Percentiles rank a stretch among this genome's conserved stretches.
Evolutionary conservation across 2,888 invertebrate species (phyloP).

Genomic region (Synergus itoensis): DNA sequence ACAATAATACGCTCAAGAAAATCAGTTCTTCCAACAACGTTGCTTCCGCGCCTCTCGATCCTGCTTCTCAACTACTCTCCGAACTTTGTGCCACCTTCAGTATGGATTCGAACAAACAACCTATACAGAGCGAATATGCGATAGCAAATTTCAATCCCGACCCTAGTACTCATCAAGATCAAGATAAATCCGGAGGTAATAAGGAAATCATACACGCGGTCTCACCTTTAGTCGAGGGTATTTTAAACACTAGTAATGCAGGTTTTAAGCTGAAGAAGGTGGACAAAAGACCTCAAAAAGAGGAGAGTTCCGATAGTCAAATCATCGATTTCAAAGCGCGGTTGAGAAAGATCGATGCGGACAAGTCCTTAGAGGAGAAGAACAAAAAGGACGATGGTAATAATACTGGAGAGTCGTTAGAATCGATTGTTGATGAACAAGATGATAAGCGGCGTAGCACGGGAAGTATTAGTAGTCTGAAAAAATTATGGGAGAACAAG

Average conservation of each 20-base stretch:
- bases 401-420: conserved; percentile 60
- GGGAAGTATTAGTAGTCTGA: conserved; percentile 94
- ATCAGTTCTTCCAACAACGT: conserved; percentile 60
- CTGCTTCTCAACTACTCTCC: conserved; percentile 88
- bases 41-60: conserved; percentile 80
- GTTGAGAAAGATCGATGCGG: conserved; percentile 84
- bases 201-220: conserved; percentile 45
- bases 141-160: conserved; percentile 53
- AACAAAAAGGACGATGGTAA: conserved; percentile 67
- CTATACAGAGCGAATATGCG: conserved; percentile 69
- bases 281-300: conserved; percentile 83
- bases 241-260: conserved; percentile 61
- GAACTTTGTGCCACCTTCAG: conserved; percentile 92
- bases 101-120: conserved; percentile 80
- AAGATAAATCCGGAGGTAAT: conserved; percentile 3
- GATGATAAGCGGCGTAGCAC: conserved; percentile 94
- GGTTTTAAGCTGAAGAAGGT: conserved; percentile 84
- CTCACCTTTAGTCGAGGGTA: conserved; percentile 67
- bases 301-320: conserved; percentile 80
- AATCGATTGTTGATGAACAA: conserved; percentile 81
- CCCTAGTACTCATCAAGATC: background rate
- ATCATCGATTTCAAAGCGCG: conserved; percentile 92
- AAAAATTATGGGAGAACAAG: conserved; percentile 95
- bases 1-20: conserved; percentile 78
- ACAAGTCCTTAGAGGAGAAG: conserved; percentile 65